Conservation (phyloP, 1,140 invertebrate genomes). For the Aculops lycopersici region DNA sequence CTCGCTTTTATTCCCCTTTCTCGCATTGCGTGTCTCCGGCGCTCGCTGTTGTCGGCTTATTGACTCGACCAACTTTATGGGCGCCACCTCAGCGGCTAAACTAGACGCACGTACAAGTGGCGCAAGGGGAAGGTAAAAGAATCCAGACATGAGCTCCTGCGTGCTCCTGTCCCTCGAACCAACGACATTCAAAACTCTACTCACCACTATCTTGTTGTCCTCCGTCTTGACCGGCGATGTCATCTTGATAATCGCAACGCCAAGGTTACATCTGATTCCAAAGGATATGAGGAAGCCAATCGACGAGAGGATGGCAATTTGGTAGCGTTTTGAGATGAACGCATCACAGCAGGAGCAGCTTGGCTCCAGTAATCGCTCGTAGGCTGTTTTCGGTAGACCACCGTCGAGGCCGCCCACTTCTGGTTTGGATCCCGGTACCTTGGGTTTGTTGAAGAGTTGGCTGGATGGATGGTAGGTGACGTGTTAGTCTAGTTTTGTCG, state of each 20-base stretch:
- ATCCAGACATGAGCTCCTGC: no score
- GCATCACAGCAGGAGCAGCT: conserved; percentile 37
- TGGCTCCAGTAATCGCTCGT: conserved; percentile 20
- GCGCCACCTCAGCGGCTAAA: no score
- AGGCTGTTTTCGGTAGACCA: conserved; percentile 1
- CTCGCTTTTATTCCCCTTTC: no score
- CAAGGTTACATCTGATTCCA: conserved; percentile 81
- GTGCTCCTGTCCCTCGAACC: no score
- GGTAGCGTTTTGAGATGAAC: conserved; percentile 41
- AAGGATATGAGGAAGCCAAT: conserved; percentile 71
- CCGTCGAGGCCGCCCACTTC: not conserved
- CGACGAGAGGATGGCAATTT: conserved; percentile 47
- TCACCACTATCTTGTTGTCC: not conserved
- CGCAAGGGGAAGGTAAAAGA: no score
- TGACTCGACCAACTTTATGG: no score
- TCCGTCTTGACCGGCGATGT: not conserved
- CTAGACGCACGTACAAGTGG: no score
- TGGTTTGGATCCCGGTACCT: not conserved
- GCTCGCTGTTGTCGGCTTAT: no score
- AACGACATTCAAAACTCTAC: no score
- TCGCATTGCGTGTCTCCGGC: no score
- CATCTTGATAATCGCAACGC: conserved; percentile 58
- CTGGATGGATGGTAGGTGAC: not conserved
- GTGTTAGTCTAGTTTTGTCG: not conserved
- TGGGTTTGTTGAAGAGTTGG: no score